These are phyloP conservation scores for Melieria crassipennis DNA, from an alignment of 2,888 invertebrate species.

Conservation along the genomic window DNA sequence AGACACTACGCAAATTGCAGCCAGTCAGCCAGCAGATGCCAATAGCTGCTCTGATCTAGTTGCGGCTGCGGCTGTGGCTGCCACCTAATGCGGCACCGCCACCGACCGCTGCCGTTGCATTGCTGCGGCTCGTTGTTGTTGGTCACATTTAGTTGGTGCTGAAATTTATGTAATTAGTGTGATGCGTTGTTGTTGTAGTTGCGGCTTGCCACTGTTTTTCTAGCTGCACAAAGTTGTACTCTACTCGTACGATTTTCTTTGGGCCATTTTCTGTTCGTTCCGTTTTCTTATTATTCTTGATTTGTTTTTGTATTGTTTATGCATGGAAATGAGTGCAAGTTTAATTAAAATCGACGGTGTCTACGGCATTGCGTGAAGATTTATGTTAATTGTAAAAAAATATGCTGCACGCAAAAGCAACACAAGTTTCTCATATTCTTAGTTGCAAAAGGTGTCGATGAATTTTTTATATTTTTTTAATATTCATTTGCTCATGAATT, in stretches of 20 bases:
- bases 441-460: too few species aligned
- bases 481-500: too few species aligned
- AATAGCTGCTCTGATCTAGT: slow-evolving; percentile 7
- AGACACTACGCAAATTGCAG: slow-evolving; percentile 7
- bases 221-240: not conserved
- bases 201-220: not conserved
- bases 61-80: not conserved
- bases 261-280: not conserved
- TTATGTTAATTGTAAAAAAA: not conserved
- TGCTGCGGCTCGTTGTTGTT: not conserved
- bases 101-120: not conserved
- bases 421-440: too few species aligned
- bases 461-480: too few species aligned
- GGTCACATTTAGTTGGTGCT: slow-evolving; percentile 29
- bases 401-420: too few species aligned
- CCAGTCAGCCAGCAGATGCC: slow-evolving; percentile 12
- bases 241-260: too few species aligned
- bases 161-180: slow-evolving; percentile 39
- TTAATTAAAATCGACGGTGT: not conserved
- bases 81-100: not conserved
- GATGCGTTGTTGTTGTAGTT: not conserved
- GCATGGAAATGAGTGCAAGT: not conserved
- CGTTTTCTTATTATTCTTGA: not conserved
- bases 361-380: not conserved
- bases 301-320: not conserved